Evolutionary conservation across 2,797 vertebrate species (phyloP).

Genomic region (Stomatorhinus walkeri): DNA sequence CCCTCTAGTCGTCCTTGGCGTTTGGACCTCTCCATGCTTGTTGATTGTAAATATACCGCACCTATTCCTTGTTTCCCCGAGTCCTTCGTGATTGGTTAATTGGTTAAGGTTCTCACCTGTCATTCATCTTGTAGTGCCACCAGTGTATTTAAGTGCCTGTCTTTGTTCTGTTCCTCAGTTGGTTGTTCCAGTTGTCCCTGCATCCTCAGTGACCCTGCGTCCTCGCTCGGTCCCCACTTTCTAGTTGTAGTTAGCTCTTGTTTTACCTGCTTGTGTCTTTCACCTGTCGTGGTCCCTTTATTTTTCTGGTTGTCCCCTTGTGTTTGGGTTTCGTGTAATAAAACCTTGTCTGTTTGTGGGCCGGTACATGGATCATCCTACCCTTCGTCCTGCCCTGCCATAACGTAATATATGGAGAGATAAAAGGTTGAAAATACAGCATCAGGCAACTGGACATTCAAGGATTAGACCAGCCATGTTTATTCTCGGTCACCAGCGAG

Average conservation of each 20-base stretch:
- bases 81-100: background rate
- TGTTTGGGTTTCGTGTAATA: background rate
- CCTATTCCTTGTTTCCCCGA: background rate
- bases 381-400: background rate
- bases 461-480: background rate
- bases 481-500: background rate
- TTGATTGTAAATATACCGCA: background rate
- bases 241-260: background rate
- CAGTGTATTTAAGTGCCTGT: background rate
- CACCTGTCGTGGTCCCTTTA: background rate
- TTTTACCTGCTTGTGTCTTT: background rate
- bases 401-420: background rate
- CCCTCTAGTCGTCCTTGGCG: background rate
- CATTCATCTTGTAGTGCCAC: background rate
- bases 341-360: background rate
- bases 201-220: background rate
- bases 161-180: background rate
- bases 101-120: background rate
- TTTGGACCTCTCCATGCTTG: background rate
- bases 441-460: background rate
- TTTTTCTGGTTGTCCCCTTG: background rate
- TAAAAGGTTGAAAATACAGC: background rate
- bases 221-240: background rate
- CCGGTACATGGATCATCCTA: background rate
- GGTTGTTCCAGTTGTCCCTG: background rate